Evolutionary conservation across 1,140 invertebrate genomes (phyloP), one percentile per base, ranked within the genome.

Genomic region (Magallana ariakensis): DNA sequence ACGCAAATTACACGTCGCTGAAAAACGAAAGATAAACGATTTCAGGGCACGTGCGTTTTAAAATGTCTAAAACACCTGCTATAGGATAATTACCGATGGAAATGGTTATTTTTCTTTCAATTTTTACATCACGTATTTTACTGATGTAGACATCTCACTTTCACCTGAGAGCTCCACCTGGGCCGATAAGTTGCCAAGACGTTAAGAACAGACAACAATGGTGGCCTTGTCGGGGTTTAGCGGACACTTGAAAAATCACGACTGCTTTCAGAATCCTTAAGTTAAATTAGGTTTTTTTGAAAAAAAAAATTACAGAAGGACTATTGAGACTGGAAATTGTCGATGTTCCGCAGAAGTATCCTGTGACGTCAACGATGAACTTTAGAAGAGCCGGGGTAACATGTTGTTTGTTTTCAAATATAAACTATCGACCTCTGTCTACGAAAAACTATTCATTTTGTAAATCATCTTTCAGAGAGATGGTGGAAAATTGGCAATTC

Each of bases 341-440:
- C 33, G 22, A 13, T 75, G 58, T 62, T 62, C 8, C 16, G 13
- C 19, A 19, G 9, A 26, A 75, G 66, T 16, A 75, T 75, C 0
- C 11, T 13, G 66, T 75, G 66, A 75, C 19, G 66, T 75, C 26
- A 26, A 33, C 22, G 9, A 22, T 26, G 22, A 75, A 75, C 66
- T 22, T 75, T 26, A 26, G 9, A 75, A 26, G 22, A 11, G 33
- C 33, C 11, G 22, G 13, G 7, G 66, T 19, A 33, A 26, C 19
- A 26, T 19, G 19, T 26, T 75, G 66, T 75, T 75, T 75, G 66
- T 22, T 75, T 75, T 75, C 66, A 75, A 75, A 75, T 75, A 22
- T 75, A 75, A 75, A 75, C 66, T 75, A 75, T 75, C 66, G 66
- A 75, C 66, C 66, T 11, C 13, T 26, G 1, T 22, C 19, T 19